Evolutionary conservation across 2,888 invertebrate species (phyloP).

Genomic region (Macrophya annulata): DNA sequence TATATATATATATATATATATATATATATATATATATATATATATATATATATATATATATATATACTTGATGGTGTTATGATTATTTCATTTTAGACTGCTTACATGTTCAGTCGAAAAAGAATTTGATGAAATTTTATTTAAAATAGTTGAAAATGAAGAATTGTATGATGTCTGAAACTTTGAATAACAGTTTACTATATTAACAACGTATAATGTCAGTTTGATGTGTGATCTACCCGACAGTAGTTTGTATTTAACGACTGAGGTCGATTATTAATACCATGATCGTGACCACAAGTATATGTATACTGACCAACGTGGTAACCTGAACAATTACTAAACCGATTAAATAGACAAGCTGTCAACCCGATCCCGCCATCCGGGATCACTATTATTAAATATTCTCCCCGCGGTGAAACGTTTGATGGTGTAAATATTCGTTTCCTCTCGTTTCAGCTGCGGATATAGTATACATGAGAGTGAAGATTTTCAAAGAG

Average conservation of each 20-base stretch:
- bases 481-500: not conserved
- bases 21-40: too few species aligned
- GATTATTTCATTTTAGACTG: too few species aligned
- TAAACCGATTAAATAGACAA: conserved; percentile 30
- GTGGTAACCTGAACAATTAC: conserved; percentile 33
- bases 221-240: conserved; percentile 15
- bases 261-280: conserved; percentile 40
- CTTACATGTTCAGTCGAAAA: not conserved
- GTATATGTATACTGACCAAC: conserved; percentile 26
- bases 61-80: not conserved
- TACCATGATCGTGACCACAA: conserved; percentile 35
- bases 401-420: conserved; percentile 40
- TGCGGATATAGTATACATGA: not conserved
- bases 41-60: too few species aligned
- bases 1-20: too few species aligned
- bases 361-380: conserved; percentile 47
- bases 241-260: conserved; percentile 19
- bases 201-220: not conserved
- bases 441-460: conserved; percentile 44
- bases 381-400: conserved; percentile 46
- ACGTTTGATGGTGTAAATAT: conserved; percentile 47
- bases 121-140: not conserved
- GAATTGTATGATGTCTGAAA: not conserved
- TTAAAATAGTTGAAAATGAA: not conserved
- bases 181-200: not conserved